phyloP scores from a whole-genome alignment of 2,797 vertebrate genomes.

The Anomalospiza imberbis region DNA sequence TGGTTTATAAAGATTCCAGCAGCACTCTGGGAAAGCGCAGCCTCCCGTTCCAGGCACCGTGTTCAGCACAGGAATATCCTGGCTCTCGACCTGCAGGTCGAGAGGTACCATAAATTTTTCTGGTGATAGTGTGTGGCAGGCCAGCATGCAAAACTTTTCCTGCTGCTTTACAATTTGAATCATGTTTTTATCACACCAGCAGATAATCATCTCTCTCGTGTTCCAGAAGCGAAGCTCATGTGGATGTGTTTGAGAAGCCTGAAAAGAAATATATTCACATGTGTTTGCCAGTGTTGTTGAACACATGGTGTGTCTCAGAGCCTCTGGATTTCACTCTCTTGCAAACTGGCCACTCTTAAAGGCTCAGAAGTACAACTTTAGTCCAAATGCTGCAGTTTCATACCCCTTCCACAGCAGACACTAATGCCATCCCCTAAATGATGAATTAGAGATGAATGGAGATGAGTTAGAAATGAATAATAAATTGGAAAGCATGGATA shows the following conservation, averaged over 20 bases:
- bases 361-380: not conserved
- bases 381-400: not conserved
- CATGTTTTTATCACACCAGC: not conserved
- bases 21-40: not conserved
- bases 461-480: constrained; percentile 16
- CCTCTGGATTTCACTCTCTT: not conserved
- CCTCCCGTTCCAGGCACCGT: not conserved
- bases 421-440: not conserved
- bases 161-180: not conserved
- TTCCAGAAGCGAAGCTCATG: not conserved
- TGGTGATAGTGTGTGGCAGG: not conserved
- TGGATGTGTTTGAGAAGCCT: not conserved
- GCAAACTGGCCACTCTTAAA: not conserved
- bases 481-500: constrained; percentile 29
- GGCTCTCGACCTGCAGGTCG: not conserved
- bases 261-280: not conserved
- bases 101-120: not conserved
- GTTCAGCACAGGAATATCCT: not conserved
- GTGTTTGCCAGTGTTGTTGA: not conserved
- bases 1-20: constrained; percentile 23
- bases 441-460: not conserved
- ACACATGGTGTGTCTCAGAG: not conserved
- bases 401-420: not conserved
- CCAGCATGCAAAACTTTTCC: not conserved
- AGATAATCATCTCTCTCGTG: not conserved